Base-by-base conservation (phyloP, 2,113 vertebrate genomes). In the Anguilla japonica region DNA sequence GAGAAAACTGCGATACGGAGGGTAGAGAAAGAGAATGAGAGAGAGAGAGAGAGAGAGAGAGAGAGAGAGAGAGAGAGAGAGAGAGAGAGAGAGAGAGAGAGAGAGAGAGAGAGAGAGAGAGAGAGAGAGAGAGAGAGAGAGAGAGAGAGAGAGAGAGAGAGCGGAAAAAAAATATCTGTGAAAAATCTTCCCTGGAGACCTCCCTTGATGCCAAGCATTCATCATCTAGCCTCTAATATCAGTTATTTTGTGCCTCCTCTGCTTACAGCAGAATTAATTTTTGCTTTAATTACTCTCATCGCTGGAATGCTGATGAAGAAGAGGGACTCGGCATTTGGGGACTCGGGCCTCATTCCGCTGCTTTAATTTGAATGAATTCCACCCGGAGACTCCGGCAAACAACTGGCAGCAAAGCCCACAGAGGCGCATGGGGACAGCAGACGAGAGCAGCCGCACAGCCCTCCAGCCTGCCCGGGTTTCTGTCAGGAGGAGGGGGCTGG, bases 181-280 rank as follows among this genome's bases (percentile, higher is more conserved):
- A 98, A 97, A 98, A 97, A 95, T 96, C 96, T 95, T 96, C 98
- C 97, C 97, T 93, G 95, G 98, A 98, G 98, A 98, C 97, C 96
- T 97, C 97, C 97, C 98, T 99, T 99, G 98, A 99, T 99, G 97
- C 98, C 97, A 99, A 97, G 97, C 98, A 99, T 99, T 99, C 98
- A 99, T 99, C 98, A 99, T 99, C 98, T 97, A 97, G 97, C 97
- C 97, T 99, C 98, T 99, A 99, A 99, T 99, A 99, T 99, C 98
- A 99, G 98, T 99, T 86, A 86, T 86, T 86, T 82, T 98, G 98
- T 98, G 97, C 97, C 98, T 99, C 98, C 98, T 99, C 98, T 99
- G 98, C 98, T 99, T 99, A 99, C 97, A 99, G 97, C 98, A 99
- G 98, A 99, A 99, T 99, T 99, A 99, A 99, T 99, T 99, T 99